A percentile compares a stretch with the other conserved stretches of the same genome.
Evolutionary conservation across 2,888 invertebrate genomes (phyloP).

Genomic region (Siphonodentalium dalli): DNA sequence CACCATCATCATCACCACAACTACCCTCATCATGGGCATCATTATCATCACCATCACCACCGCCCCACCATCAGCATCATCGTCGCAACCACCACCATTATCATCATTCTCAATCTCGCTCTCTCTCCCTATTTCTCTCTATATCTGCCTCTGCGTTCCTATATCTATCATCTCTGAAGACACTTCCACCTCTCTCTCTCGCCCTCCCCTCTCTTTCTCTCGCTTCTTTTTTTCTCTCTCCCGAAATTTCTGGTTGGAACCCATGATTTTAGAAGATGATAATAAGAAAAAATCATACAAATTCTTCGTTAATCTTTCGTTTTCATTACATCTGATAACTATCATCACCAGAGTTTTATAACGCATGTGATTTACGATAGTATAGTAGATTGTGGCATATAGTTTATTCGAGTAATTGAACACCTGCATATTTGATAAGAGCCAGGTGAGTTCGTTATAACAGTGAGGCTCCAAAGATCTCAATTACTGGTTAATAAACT

Average conservation of each 20-base stretch:
- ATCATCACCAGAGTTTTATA: too few species aligned
- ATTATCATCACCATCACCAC: neutral
- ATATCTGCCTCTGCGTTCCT: neutral
- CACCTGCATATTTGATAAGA: too few species aligned
- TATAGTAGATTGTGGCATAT: too few species aligned
- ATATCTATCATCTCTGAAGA: neutral
- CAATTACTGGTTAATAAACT: too few species aligned
- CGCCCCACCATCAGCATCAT: conserved; percentile 3
- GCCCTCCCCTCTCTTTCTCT: too few species aligned
- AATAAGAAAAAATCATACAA: neutral
- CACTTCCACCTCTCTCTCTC: neutral
- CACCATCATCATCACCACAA: conserved; percentile 13
- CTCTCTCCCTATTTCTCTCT: too few species aligned
- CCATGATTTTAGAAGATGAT: neutral
- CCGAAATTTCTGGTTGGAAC: neutral
- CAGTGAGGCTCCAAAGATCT: too few species aligned
- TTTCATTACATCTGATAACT: too few species aligned
- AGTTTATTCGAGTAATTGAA: too few species aligned
- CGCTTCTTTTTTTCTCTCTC: neutral
- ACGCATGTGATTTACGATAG: too few species aligned
- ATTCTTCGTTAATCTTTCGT: too few species aligned
- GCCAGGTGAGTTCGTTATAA: too few species aligned
- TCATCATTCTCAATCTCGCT: neutral
- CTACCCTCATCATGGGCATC: conserved; percentile 13
- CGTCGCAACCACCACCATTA: neutral